Percentiles rank a stretch among this genome's conserved stretches.
phyloP scores from a whole-genome alignment of 2,797 vertebrate genomes.

The Myotis planiceps region DNA sequence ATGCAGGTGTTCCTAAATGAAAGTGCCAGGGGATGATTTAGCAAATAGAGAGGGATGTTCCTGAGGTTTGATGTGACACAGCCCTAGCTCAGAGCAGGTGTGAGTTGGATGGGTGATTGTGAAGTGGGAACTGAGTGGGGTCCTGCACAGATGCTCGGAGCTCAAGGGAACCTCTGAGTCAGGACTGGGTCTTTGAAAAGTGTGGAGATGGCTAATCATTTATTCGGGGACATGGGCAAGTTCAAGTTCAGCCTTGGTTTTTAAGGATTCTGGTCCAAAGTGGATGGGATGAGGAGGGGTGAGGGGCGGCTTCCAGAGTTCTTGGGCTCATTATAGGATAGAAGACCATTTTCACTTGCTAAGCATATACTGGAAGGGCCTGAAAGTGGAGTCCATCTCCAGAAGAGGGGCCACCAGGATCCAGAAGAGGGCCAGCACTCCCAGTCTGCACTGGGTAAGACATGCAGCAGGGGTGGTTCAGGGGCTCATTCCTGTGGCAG shows the following conservation, averaged over 20 bases:
- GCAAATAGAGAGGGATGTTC: not conserved
- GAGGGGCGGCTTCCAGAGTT: not conserved
- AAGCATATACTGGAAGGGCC: not conserved
- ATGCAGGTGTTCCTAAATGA: not conserved
- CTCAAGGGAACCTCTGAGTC: not conserved
- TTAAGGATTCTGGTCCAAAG: not conserved
- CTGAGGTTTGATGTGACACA: not conserved
- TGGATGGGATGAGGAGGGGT: not conserved
- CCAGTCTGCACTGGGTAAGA: not conserved
- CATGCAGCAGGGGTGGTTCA: fast-evolving
- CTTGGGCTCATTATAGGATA: not conserved
- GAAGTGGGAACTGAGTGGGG: not conserved
- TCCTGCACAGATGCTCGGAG: not conserved
- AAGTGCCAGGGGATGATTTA: not conserved
- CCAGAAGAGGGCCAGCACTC: not conserved
- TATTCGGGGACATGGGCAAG: not conserved
- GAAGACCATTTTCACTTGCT: not conserved
- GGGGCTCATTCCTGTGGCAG: not conserved
- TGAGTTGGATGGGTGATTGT: not conserved
- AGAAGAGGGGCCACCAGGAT: not conserved
- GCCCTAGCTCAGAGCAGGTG: not conserved
- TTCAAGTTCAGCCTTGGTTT: not conserved
- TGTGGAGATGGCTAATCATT: not conserved
- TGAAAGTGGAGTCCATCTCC: not conserved
- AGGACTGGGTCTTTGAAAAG: not conserved